Conservation (phyloP, 2,888 invertebrate species). For the Cecidostiba fungosa region DNA sequence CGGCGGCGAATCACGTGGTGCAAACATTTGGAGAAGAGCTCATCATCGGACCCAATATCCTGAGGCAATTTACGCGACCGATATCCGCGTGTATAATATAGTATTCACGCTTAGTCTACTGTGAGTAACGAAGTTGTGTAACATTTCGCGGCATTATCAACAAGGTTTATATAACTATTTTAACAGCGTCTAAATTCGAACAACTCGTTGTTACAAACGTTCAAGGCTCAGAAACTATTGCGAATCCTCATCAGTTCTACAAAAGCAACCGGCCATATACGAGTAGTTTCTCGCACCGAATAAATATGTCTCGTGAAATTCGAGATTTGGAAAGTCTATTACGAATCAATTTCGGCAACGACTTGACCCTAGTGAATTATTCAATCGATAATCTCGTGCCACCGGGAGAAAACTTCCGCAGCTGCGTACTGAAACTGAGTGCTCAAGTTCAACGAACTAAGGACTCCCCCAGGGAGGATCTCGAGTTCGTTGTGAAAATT, state of each 20-base stretch:
- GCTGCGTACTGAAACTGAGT: background rate
- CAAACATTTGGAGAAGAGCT: constrained; percentile 71
- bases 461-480: background rate
- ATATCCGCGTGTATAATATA: constrained; percentile 32
- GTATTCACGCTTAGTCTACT: constrained; percentile 60
- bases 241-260: too few species aligned
- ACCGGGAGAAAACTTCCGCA: constrained; percentile 22
- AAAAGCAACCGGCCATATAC: too few species aligned
- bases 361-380: constrained; percentile 66
- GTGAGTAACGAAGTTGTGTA: background rate
- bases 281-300: background rate
- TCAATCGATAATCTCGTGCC: constrained; percentile 2
- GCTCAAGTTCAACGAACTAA: constrained; percentile 14
- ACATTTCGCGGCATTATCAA: background rate
- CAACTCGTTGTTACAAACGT: too few species aligned
- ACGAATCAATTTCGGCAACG: constrained; percentile 66
- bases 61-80: constrained; percentile 66
- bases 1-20: constrained; percentile 76
- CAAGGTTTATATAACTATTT: too few species aligned
- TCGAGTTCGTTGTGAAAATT: constrained; percentile 80
- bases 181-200: too few species aligned
- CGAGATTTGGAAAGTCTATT: constrained; percentile 72
- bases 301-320: background rate
- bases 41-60: constrained; percentile 71
- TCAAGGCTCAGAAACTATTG: too few species aligned